A percentile compares a stretch with the other conserved stretches of the same genome.
These are phyloP conservation scores for Centropus bengalensis DNA, from an alignment of 2,113 vertebrate genomes.

Conservation along the genomic window DNA sequence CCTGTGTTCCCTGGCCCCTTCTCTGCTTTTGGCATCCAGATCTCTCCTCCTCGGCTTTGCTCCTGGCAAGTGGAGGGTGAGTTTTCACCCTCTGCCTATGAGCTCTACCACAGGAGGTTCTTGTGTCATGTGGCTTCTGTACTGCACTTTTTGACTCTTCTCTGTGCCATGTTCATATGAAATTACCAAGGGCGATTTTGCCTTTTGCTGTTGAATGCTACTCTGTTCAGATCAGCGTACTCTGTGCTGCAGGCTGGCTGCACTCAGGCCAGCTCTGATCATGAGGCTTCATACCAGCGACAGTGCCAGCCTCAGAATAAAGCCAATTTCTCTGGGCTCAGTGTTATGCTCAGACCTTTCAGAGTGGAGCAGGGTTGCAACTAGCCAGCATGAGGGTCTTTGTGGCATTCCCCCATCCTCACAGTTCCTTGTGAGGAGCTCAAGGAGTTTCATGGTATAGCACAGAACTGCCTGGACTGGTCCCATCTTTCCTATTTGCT, in stretches of 20 bases:
- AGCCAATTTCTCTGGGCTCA: neutral
- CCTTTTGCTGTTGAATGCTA: neutral
- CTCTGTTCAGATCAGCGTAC: neutral
- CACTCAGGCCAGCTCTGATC: neutral
- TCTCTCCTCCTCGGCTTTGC: neutral
- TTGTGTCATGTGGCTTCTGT: rapidly evolving
- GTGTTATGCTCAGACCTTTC: neutral
- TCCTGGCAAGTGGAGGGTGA: neutral
- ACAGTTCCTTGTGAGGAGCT: neutral
- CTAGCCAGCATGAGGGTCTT: neutral
- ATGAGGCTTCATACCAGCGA: rapidly evolving
- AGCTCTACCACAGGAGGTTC: neutral
- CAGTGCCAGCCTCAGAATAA: neutral
- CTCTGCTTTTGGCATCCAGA: neutral
- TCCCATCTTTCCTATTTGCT: neutral
- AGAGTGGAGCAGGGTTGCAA: neutral
- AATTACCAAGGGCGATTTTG: neutral
- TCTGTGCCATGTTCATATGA: neutral
- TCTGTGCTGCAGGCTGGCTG: neutral
- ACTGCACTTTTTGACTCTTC: neutral
- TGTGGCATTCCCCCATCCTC: neutral
- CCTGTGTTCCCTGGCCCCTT: neutral
- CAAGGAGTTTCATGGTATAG: neutral
- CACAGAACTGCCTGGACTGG: neutral
- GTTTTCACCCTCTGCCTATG: neutral